Conservation (phyloP, 2,797 vertebrate species). For the Dendrocincla fuliginosa region DNA sequence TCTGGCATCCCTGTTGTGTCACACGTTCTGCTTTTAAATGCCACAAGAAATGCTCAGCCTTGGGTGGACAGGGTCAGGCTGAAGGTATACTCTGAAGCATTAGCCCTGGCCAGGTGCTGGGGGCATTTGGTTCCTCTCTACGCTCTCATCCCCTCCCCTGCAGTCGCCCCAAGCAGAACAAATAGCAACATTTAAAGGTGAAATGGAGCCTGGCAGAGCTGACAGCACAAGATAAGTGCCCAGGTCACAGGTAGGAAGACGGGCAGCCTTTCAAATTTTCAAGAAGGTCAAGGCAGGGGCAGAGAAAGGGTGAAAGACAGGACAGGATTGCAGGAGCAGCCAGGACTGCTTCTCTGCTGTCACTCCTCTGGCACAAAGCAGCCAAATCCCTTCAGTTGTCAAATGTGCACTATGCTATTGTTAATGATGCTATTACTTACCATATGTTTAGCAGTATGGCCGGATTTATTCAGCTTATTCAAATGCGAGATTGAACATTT, state of each 20-base stretch:
- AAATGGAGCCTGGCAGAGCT: neutral
- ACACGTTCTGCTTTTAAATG: neutral
- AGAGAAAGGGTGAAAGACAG: neutral
- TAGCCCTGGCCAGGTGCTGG: fast-evolving
- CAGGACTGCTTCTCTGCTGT: neutral
- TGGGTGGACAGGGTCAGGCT: neutral
- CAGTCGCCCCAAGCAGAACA: neutral
- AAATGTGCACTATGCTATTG: slow-evolving; percentile 51
- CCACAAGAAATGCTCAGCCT: neutral
- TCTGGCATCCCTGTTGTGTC: neutral
- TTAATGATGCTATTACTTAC: slow-evolving; percentile 69
- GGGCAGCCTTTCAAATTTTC: slow-evolving; percentile 23
- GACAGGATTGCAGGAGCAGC: neutral
- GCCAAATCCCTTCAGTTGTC: slow-evolving; percentile 60
- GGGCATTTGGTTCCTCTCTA: neutral
- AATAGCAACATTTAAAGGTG: neutral
- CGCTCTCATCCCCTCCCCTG: fast-evolving
- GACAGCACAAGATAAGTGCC: neutral
- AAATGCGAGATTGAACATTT: slow-evolving; percentile 9
- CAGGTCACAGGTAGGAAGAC: neutral
- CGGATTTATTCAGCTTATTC: slow-evolving; percentile 52
- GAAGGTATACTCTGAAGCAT: neutral
- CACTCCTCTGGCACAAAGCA: slow-evolving; percentile 21
- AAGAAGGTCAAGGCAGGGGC: neutral
- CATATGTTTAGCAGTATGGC: slow-evolving; percentile 64